Evolutionary conservation across 2,888 invertebrate genomes (phyloP).

Genomic region (Candidula unifasciata): DNA sequence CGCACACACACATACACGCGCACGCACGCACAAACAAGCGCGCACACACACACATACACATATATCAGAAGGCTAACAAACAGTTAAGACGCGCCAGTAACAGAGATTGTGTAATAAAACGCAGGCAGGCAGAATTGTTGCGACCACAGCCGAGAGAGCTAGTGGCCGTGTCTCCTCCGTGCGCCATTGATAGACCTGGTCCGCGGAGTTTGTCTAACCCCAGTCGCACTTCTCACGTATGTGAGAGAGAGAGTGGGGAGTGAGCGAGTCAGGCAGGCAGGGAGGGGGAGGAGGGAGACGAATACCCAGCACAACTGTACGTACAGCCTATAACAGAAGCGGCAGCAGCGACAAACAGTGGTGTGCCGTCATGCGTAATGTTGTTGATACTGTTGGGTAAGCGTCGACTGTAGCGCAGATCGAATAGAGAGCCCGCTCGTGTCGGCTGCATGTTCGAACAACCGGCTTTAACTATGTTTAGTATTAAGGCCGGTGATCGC

Average conservation of each 20-base stretch:
- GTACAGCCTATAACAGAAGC: neutral
- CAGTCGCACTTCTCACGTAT: conserved; percentile 9
- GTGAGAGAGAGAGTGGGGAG: conserved; percentile 15
- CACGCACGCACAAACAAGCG: neutral
- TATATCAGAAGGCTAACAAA: neutral
- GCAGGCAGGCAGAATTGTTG: neutral
- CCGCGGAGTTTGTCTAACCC: neutral
- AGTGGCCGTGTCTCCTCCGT: neutral
- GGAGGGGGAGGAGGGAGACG: too few species aligned
- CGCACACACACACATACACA: neutral
- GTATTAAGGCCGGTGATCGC: neutral
- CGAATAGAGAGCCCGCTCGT: conserved; percentile 12
- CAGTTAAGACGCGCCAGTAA: neutral
- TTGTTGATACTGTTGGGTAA: neutral
- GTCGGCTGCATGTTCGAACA: neutral
- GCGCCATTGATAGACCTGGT: conserved; percentile 10
- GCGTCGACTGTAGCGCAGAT: neutral
- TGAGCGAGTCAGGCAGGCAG: neutral
- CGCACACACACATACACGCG: too few species aligned
- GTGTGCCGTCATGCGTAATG: conserved; percentile 1
- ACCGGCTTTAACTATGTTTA: neutral
- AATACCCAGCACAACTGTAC: neutral
- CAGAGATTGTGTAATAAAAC: neutral
- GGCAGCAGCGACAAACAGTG: neutral
- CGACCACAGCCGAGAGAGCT: neutral